Evolutionary conservation across 2,113 vertebrate species (phyloP).

Genomic region (Psittacula cyanocephala): DNA sequence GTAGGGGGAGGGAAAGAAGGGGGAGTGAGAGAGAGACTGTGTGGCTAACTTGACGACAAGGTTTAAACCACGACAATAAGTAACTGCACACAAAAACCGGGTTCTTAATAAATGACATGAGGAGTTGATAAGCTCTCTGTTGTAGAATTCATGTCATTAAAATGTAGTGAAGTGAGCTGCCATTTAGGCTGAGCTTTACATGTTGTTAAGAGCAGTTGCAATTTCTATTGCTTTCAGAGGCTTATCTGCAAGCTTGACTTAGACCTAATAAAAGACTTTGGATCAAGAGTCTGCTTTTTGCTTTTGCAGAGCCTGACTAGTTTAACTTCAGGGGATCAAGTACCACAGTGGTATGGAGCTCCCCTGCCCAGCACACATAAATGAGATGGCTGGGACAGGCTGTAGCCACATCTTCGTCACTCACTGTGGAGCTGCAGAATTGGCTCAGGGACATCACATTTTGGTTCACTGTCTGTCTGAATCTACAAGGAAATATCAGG

Average conservation of each 20-base stretch:
- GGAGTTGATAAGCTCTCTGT: background rate
- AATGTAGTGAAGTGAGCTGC: background rate
- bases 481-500: background rate
- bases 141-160: background rate
- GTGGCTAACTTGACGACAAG: too few species aligned
- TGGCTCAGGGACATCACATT: background rate
- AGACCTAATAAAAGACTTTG: background rate
- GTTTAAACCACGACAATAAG: background rate
- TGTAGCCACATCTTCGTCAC: background rate
- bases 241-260: background rate
- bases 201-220: accelerated
- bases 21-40: too few species aligned
- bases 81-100: background rate
- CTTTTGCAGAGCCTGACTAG: background rate
- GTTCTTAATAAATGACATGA: background rate
- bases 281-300: background rate
- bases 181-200: background rate
- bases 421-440: background rate
- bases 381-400: background rate
- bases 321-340: background rate
- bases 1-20: too few species aligned
- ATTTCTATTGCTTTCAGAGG: background rate
- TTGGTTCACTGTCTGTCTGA: background rate
- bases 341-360: background rate
- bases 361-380: background rate